A percentile compares a stretch with the other conserved stretches of the same genome.
phyloP scores from a whole-genome alignment of 2,113 vertebrate species.

The Ctenomys sociabilis region DNA sequence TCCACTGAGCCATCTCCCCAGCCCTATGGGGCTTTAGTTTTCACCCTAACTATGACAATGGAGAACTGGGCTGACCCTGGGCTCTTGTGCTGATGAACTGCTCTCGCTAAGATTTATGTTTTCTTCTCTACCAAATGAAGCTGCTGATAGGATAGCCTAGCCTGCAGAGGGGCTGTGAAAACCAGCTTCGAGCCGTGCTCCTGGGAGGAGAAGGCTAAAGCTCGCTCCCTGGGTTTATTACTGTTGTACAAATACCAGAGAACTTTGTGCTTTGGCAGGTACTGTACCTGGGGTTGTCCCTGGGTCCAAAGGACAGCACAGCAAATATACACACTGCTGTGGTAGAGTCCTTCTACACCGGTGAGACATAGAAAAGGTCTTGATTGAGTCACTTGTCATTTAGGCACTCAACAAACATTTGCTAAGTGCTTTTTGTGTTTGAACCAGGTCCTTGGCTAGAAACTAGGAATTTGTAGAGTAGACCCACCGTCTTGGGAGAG shows the following conservation, averaged over 20 bases:
- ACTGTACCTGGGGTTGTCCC: background rate
- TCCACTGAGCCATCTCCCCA: too few species aligned
- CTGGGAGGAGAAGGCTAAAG: rapidly evolving
- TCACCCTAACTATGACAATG: background rate
- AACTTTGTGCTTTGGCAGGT: background rate
- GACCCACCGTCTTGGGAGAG: background rate
- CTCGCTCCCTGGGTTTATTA: background rate
- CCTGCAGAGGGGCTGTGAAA: background rate
- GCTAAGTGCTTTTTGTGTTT: background rate
- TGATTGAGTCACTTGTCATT: background rate
- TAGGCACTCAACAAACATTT: background rate
- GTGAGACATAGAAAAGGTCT: background rate
- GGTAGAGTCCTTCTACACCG: background rate
- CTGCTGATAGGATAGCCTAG: too few species aligned
- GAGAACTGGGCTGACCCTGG: too few species aligned
- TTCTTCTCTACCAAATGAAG: background rate
- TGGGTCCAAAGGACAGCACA: too few species aligned
- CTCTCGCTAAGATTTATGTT: background rate
- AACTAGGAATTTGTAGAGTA: background rate
- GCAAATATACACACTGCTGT: background rate
- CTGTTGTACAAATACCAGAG: background rate
- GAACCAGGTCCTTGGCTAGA: background rate
- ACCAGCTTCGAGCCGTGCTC: rapidly evolving
- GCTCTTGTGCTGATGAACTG: background rate
- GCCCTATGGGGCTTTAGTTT: background rate